Base-by-base conservation (phyloP, 2,113 vertebrate genomes). In the Pseudolaguvia tuberculata region DNA sequence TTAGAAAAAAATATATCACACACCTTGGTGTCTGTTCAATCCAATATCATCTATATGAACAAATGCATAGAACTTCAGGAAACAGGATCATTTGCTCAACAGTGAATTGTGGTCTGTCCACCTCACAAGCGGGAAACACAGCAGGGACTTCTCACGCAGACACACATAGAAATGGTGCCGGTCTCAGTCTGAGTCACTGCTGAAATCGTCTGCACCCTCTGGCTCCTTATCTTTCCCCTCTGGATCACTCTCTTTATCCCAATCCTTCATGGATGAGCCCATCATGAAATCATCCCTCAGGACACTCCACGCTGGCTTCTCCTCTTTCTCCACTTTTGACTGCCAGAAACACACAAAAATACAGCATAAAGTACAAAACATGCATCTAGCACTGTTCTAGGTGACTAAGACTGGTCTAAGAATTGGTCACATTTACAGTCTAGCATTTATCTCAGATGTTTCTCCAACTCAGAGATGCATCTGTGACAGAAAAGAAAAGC, bases 261-360 rank as follows among this genome's bases (percentile, higher is more conserved):
- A 99, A 89, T 99, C 96, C 80, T 94, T 98, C 96, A 98, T 99
- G 56, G 92, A 88, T 0, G 94, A 94, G 29, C 93, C 94, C 94
- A 98, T 96, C 96, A 98, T 98, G 86, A 94, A 98, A 82, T 97
- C 94, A 1, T 98, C 96, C n/a, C 89, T 93, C 23, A 98, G 86
- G 75, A 96, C 93, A 12, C 87, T 92, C 96, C 97, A 99, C 1
- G 89, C 85, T 0, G 96, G 90, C 35, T 86, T 85, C 45, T 93
- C 90, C 68, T 92, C 90, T 20, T 84, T 83, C 8, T 89, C 88
- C 21, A 31, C 77, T 48, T 55, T 45, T 61, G 66, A 68, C 89
- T 90, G 50, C 1, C 35, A 63, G 27, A 17, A 23, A 61, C 35
- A 78, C 67, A 27, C 11, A 73, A 27, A 21, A 65, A 15, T 11